Percentiles rank a stretch among this genome's conserved stretches.
These are phyloP conservation scores for Apostichopus japonicus DNA, from an alignment of 35 echinoderm and acorn worm species.

Conservation along the genomic window DNA sequence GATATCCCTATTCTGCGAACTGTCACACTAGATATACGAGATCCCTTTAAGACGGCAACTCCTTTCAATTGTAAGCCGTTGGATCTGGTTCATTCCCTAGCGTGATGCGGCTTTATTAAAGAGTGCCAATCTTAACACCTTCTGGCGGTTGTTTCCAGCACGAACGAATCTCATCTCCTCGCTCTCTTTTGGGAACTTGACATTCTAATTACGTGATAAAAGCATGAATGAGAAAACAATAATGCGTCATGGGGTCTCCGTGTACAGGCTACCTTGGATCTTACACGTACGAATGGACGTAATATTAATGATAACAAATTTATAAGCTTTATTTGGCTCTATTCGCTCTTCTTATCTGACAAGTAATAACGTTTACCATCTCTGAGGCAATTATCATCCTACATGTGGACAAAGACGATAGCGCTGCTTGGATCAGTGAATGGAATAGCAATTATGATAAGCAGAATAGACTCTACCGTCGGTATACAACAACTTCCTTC, in stretches of 20 bases:
- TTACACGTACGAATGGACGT: not conserved
- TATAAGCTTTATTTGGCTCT: not conserved
- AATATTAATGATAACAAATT: conserved; percentile 4
- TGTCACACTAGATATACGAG: not conserved
- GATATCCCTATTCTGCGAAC: no score
- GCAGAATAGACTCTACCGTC: not conserved
- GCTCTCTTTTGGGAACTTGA: not conserved
- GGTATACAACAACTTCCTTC: not conserved
- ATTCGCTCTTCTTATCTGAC: no score
- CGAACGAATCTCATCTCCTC: not conserved
- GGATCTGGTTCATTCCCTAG: not conserved
- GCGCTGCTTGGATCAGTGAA: no score
- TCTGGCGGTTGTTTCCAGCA: conserved; percentile 1
- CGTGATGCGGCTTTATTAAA: conserved; percentile 16
- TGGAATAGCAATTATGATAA: not conserved
- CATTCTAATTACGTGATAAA: conserved; percentile 24
- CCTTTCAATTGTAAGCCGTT: conserved; percentile 12
- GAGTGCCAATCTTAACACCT: conserved; percentile 12
- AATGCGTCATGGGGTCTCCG: not conserved
- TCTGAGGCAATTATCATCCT: no score
- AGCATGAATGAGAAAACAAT: conserved; percentile 19
- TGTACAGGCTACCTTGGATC: not conserved
- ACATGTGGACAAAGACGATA: no score
- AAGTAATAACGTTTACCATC: no score
- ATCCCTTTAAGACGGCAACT: not conserved